These are phyloP conservation scores for Lepus oiostolus DNA, from an alignment of 2,797 vertebrate genomes.

Conservation along the genomic window DNA sequence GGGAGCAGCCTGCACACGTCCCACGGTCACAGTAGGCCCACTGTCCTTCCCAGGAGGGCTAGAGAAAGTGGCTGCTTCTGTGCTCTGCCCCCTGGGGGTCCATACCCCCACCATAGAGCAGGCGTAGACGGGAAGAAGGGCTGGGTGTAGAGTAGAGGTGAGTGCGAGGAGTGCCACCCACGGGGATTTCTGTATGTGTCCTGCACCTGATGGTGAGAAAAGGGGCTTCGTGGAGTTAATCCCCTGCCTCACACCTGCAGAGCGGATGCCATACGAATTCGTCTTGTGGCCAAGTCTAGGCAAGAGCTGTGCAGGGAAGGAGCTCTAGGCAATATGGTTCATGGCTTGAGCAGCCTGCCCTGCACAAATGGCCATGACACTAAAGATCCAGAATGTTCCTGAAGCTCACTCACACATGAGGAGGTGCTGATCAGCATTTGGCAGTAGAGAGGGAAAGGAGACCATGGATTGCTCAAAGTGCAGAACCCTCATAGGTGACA, in stretches of 20 bases:
- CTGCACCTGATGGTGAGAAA: not conserved
- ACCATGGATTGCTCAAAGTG: no score
- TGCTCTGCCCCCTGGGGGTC: not conserved
- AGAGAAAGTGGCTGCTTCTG: not conserved
- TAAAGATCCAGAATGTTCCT: not conserved
- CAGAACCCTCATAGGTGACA: not conserved
- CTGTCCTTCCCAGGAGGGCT: not conserved
- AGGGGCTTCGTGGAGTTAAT: not conserved
- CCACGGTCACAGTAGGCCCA: no score
- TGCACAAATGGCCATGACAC: not conserved
- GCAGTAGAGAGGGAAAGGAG: not conserved
- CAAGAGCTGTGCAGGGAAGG: not conserved
- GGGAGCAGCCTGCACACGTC: no score
- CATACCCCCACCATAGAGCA: not conserved
- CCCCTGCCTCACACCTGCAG: not conserved
- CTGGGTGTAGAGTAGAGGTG: not conserved
- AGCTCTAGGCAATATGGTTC: not conserved
- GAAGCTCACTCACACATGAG: not conserved
- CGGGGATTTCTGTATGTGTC: not conserved
- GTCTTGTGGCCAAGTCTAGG: not conserved
- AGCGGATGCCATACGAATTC: not conserved
- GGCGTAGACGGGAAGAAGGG: not conserved
- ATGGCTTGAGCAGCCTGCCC: not conserved
- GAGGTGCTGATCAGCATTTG: not conserved
- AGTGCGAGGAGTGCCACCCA: not conserved